Evolutionary conservation across 1,140 invertebrate genomes (phyloP).

Genomic region (Penaeus vannamei): DNA sequence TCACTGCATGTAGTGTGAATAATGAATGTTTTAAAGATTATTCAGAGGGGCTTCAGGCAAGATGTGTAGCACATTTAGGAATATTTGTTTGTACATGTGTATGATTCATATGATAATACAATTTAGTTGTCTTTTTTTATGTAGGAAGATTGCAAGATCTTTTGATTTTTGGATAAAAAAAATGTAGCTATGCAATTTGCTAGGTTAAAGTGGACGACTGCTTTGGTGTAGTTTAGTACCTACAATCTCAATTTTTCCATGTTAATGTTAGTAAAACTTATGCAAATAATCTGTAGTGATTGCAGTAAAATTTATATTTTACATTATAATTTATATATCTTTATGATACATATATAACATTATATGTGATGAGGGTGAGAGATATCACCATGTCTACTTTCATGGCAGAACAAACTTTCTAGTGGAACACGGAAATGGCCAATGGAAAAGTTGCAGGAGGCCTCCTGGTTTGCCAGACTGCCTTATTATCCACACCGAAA

Average conservation of each 20-base stretch:
- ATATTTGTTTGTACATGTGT: conserved; percentile 37
- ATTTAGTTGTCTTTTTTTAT: conserved; percentile 4
- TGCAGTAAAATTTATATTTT: conserved; percentile 51
- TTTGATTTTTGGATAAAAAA: conserved; percentile 31
- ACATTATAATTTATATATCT: conserved; percentile 52
- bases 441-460: conserved; percentile 25
- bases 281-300: conserved; percentile 46
- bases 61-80: conserved; percentile 40
- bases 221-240: conserved; percentile 49
- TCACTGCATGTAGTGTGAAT: too few relatives aligned
- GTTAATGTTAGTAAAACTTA: conserved; percentile 38
- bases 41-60: background rate
- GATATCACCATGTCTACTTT: conserved; percentile 23
- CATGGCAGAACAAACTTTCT: conserved; percentile 4
- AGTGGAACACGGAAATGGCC: conserved; percentile 1
- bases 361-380: conserved; percentile 24
- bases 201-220: conserved; percentile 46
- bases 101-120: conserved; percentile 42
- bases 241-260: conserved; percentile 49
- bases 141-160: conserved; percentile 8
- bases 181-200: conserved; percentile 42
- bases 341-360: conserved; percentile 30
- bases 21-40: too few relatives aligned
- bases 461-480: conserved; percentile 25
- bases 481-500: conserved; percentile 1